Percentiles rank a stretch among this genome's conserved stretches.
phyloP scores from a whole-genome alignment of 2,113 vertebrate genomes.

The Boleophthalmus pectinirostris region DNA sequence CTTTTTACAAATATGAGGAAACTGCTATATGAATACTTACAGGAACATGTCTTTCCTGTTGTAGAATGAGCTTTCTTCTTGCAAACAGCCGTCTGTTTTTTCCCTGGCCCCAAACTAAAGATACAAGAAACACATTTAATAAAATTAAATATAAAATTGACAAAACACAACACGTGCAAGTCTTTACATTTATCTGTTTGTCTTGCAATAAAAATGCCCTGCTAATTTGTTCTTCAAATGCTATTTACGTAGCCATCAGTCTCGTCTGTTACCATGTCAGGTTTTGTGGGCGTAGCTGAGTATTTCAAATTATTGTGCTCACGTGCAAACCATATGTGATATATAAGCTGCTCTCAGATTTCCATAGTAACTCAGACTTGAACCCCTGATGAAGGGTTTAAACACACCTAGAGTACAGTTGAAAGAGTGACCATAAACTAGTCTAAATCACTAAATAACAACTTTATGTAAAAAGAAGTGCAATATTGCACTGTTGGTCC shows the following conservation, averaged over 20 bases:
- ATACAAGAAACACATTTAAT: constrained; percentile 12
- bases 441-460: no score
- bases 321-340: neutral
- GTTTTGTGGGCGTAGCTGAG: no score
- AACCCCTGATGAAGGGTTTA: neutral
- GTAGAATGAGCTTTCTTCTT: constrained; percentile 53
- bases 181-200: no score
- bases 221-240: neutral
- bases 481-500: no score
- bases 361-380: neutral
- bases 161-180: no score
- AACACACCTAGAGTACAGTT: neutral
- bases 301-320: neutral
- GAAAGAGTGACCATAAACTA: no score
- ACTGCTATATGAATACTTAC: constrained; percentile 44
- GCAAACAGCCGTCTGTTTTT: constrained; percentile 69
- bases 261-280: neutral
- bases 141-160: neutral
- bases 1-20: no score
- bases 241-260: no score
- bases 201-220: neutral
- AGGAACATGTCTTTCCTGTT: constrained; percentile 25
- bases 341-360: neutral
- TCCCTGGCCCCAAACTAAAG: constrained; percentile 47
- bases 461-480: neutral